Conservation (phyloP, 1,140 invertebrate genomes). For the Trichonephila inaurata region DNA sequence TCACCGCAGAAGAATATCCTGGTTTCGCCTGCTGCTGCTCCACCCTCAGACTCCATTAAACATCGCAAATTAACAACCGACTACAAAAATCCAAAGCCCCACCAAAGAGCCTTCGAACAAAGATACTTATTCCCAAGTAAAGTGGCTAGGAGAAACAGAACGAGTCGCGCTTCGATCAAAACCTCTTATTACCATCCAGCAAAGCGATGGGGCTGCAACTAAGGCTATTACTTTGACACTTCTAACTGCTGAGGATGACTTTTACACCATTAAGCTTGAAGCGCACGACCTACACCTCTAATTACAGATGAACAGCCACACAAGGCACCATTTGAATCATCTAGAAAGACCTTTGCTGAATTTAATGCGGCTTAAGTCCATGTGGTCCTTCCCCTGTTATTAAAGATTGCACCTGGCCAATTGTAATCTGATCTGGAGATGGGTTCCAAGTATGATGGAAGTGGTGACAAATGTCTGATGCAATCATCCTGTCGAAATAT, state of each 20-base stretch:
- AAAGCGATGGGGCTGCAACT: slow-evolving; percentile 70
- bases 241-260: slow-evolving; percentile 42
- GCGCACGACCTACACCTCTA: slow-evolving; percentile 70
- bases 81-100: slow-evolving; percentile 18
- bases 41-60: slow-evolving; percentile 37
- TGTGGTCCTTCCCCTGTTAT: slow-evolving; percentile 51
- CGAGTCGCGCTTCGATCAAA: slow-evolving; percentile 52
- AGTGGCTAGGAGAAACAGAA: not conserved
- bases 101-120: slow-evolving; percentile 31
- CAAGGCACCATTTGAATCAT: not conserved
- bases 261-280: slow-evolving; percentile 58
- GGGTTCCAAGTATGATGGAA: not conserved
- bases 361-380: slow-evolving; percentile 53
- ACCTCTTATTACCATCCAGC: slow-evolving; percentile 49
- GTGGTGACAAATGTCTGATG: not conserved
- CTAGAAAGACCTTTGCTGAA: not conserved
- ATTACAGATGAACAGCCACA: slow-evolving; percentile 62
- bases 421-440: not conserved
- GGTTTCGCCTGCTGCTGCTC: not conserved
- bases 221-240: slow-evolving; percentile 68
- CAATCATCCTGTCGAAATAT: not conserved
- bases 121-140: slow-evolving; percentile 1
- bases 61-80: slow-evolving; percentile 21
- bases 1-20: slow-evolving; percentile 12
- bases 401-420: slow-evolving; percentile 59